Evolutionary conservation across 2,113 vertebrate genomes (phyloP).

Genomic region (Pleuronectes platessa): DNA sequence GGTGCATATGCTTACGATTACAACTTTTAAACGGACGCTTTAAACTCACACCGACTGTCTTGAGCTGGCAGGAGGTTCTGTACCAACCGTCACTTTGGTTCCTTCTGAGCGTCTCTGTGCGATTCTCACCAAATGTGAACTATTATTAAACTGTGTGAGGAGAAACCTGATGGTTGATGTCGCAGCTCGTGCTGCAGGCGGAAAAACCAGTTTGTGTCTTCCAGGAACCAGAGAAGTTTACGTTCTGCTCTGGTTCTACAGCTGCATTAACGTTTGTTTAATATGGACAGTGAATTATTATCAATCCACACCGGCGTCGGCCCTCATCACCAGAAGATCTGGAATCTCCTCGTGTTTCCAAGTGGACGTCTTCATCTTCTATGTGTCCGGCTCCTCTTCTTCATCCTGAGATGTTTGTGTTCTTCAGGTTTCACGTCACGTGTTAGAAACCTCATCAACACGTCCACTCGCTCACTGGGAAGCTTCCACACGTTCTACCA

Average conservation of each 20-base stretch:
- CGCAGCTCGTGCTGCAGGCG: constrained; percentile 45
- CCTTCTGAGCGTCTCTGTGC: constrained; percentile 38
- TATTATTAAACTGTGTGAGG: constrained; percentile 68
- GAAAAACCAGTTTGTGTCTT: not conserved
- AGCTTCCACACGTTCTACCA: too few relatives aligned
- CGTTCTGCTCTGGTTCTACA: not conserved
- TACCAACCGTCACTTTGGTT: constrained; percentile 55
- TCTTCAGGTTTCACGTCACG: too few relatives aligned
- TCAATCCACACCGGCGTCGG: too few relatives aligned
- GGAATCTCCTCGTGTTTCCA: too few relatives aligned
- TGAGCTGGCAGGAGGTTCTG: constrained; percentile 58
- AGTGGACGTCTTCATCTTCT: too few relatives aligned
- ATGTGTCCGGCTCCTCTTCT: too few relatives aligned
- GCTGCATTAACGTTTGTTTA: too few relatives aligned
- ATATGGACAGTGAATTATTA: too few relatives aligned
- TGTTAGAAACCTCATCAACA: too few relatives aligned
- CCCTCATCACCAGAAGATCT: too few relatives aligned
- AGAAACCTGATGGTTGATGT: constrained; percentile 47
- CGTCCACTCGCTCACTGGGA: too few relatives aligned
- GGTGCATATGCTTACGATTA: constrained; percentile 83
- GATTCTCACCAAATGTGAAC: constrained; percentile 70
- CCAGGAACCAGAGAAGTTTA: not conserved
- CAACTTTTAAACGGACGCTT: constrained; percentile 82
- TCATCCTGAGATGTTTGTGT: too few relatives aligned
- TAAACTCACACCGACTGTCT: constrained; percentile 76